Evolutionary conservation across 2,113 vertebrate genomes (phyloP).

Genomic region (Ceuthmochares aereus): DNA sequence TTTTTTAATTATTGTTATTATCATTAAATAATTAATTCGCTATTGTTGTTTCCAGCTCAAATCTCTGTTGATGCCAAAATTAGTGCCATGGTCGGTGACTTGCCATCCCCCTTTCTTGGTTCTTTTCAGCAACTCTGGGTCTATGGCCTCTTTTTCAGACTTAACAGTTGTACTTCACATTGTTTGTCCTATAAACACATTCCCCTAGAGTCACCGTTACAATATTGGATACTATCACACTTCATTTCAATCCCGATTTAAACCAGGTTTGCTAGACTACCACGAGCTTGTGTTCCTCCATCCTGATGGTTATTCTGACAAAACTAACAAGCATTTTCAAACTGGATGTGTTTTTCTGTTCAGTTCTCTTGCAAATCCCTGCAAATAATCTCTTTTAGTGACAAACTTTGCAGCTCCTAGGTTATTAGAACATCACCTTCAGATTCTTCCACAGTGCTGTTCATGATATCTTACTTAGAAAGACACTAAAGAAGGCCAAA

Average conservation of each 20-base stretch:
- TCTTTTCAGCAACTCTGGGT: background rate
- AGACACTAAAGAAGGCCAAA: background rate
- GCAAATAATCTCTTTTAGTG: background rate
- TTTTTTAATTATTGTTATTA: background rate
- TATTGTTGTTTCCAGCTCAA: background rate
- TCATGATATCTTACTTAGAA: background rate
- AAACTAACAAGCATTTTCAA: background rate
- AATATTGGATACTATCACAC: background rate
- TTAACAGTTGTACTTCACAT: background rate
- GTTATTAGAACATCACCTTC: background rate
- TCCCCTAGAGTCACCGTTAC: background rate
- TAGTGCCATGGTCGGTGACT: fast-evolving
- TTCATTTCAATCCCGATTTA: background rate
- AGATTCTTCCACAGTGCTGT: background rate
- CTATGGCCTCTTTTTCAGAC: background rate
- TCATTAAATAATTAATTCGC: background rate
- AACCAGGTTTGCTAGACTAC: background rate
- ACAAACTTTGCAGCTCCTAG: background rate
- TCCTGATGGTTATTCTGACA: background rate
- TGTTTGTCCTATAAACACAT: background rate
- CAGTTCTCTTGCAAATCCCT: background rate
- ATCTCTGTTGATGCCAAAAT: background rate
- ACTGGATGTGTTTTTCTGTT: background rate
- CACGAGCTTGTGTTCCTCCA: background rate
- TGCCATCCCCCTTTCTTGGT: background rate